These are phyloP conservation scores for Cataglyphis cursor DNA, from an alignment of 2,888 invertebrate genomes.

Conservation along the genomic window DNA sequence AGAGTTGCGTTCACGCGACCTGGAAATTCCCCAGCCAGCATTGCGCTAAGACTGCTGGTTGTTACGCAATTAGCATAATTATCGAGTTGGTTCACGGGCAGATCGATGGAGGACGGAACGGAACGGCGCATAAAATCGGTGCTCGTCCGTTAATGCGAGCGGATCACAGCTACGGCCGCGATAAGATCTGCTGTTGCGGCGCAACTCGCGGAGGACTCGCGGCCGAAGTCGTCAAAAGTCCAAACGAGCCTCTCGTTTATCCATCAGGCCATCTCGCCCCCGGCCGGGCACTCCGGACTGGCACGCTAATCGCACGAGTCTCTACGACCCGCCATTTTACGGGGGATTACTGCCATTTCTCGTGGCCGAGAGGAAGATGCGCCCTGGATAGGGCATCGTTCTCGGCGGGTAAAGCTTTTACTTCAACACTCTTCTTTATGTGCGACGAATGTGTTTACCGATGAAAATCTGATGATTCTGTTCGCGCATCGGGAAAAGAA, in stretches of 20 bases:
- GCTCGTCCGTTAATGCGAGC: slow-evolving; percentile 33
- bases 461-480: slow-evolving; percentile 44
- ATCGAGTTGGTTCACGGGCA: slow-evolving; percentile 46
- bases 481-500: background rate
- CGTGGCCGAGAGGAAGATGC: slow-evolving; percentile 41
- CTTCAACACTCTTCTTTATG: slow-evolving; percentile 38
- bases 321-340: slow-evolving; percentile 69
- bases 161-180: slow-evolving; percentile 56
- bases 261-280: slow-evolving; percentile 71
- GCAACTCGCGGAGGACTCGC: slow-evolving; percentile 38
- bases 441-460: slow-evolving; percentile 20
- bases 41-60: slow-evolving; percentile 49
- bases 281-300: slow-evolving; percentile 56
- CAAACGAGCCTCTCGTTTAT: slow-evolving; percentile 76
- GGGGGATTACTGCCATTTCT: slow-evolving; percentile 58
- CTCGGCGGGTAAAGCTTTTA: slow-evolving; percentile 27
- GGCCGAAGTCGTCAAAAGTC: slow-evolving; percentile 72
- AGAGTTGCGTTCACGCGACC: background rate
- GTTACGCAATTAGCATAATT: slow-evolving; percentile 68
- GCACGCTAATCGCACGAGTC: slow-evolving; percentile 73
- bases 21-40: slow-evolving; percentile 3
- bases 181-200: slow-evolving; percentile 46
- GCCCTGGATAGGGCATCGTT: slow-evolving; percentile 44
- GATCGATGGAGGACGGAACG: slow-evolving; percentile 50
- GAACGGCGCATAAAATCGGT: slow-evolving; percentile 33